Percentiles rank a stretch among this genome's conserved stretches.
Evolutionary conservation across 2,797 vertebrate species (phyloP).

Genomic region (Pterois miles): DNA sequence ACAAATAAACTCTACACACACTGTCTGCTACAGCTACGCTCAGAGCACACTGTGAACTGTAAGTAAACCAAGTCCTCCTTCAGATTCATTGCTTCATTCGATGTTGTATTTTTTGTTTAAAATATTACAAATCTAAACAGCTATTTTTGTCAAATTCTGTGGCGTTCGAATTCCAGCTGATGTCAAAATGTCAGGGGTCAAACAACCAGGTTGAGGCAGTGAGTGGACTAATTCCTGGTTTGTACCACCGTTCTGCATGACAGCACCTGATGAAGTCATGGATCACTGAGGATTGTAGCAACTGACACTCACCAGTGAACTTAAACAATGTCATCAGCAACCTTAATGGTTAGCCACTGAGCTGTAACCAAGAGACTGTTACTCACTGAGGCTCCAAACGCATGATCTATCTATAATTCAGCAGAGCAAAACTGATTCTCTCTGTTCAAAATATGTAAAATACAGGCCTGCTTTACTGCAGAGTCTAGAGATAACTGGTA

Average conservation of each 20-base stretch:
- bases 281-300: conserved; percentile 71
- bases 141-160: conserved; percentile 1
- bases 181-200: conserved; percentile 66
- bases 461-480: background rate
- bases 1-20: too few relatives aligned
- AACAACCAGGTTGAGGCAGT: conserved; percentile 42
- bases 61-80: background rate
- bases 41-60: too few relatives aligned
- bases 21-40: too few relatives aligned
- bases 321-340: conserved; percentile 57
- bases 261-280: conserved; percentile 69
- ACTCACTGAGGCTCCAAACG: conserved; percentile 4
- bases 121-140: conserved; percentile 7
- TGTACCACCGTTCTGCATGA: conserved; percentile 66
- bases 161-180: conserved; percentile 11
- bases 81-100: background rate
- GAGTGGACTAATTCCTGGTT: conserved; percentile 57
- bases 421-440: conserved; percentile 14
- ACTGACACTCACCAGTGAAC: conserved; percentile 66
- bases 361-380: conserved; percentile 23
- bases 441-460: conserved; percentile 4
- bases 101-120: background rate
- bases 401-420: background rate
- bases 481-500: background rate
- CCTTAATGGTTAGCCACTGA: conserved; percentile 35